These are phyloP conservation scores for Petroica traversi DNA, from an alignment of 2,113 vertebrate genomes.

Conservation along the genomic window DNA sequence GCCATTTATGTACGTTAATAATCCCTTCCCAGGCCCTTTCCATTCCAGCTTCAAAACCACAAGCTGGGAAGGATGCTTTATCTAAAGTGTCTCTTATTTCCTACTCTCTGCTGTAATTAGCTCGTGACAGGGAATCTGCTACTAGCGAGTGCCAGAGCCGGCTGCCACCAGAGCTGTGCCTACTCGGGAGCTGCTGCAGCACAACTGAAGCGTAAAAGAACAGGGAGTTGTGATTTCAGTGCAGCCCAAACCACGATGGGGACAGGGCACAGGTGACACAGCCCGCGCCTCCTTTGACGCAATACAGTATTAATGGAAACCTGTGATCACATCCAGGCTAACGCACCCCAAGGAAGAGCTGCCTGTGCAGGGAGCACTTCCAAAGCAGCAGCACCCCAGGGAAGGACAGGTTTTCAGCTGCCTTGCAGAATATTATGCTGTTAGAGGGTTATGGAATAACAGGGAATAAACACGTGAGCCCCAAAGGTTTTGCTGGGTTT, in stretches of 20 bases:
- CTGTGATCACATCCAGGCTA: not conserved
- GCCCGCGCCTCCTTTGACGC: not conserved
- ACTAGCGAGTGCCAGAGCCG: not conserved
- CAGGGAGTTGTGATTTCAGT: not conserved
- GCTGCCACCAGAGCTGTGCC: not conserved
- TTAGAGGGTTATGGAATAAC: not conserved
- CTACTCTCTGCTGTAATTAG: constrained; percentile 39
- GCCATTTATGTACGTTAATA: constrained; percentile 13
- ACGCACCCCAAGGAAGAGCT: not conserved
- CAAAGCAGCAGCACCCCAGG: not conserved
- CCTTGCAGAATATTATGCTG: not conserved
- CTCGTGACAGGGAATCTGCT: constrained; percentile 31
- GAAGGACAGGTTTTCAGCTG: not conserved
- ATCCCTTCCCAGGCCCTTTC: constrained; percentile 48
- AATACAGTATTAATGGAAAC: not conserved
- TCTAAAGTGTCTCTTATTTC: constrained; percentile 31
- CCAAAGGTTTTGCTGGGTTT: not conserved
- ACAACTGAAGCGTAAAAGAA: not conserved
- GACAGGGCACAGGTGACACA: not conserved
- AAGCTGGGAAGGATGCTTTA: constrained; percentile 37
- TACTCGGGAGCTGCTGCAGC: not conserved
- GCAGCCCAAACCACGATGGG: not conserved
- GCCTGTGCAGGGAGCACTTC: not conserved
- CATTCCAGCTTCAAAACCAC: constrained; percentile 34
- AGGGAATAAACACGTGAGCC: not conserved